These are phyloP conservation scores for Calliopsis andreniformis DNA, from an alignment of 1,140 invertebrate genomes.

Conservation along the genomic window DNA sequence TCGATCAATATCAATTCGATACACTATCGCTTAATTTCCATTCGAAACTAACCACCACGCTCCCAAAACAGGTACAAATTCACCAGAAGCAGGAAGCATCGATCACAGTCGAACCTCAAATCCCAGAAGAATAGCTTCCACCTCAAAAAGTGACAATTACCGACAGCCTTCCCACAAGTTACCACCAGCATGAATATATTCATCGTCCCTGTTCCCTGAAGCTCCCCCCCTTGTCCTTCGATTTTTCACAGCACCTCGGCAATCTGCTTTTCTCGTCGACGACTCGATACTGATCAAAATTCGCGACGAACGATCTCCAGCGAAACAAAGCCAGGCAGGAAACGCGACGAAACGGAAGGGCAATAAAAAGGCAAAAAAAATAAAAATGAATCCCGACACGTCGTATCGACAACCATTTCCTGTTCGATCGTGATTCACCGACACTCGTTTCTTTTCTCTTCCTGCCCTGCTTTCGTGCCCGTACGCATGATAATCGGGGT, in stretches of 20 bases:
- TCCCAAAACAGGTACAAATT: too few relatives aligned
- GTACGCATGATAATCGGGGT: constrained; percentile 17
- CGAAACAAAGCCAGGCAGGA: not conserved
- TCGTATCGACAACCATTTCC: constrained; percentile 27
- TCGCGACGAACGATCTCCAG: not conserved
- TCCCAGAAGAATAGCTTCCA: not conserved
- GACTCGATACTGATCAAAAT: constrained; percentile 7
- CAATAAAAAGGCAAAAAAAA: constrained; percentile 16
- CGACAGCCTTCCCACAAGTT: too few relatives aligned
- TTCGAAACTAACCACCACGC: too few relatives aligned
- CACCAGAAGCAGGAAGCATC: too few relatives aligned
- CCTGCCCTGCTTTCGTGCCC: too few relatives aligned
- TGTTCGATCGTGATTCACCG: constrained; percentile 14
- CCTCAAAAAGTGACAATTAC: not conserved
- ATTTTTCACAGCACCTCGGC: not conserved
- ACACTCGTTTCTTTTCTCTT: not conserved
- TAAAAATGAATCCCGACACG: not conserved
- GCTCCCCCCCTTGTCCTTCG: too few relatives aligned
- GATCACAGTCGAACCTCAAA: not conserved
- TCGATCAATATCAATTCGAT: too few relatives aligned
- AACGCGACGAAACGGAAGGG: not conserved
- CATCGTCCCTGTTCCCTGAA: not conserved
- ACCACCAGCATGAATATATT: not conserved
- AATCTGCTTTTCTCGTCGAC: not conserved
- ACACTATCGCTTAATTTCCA: too few relatives aligned